Evolutionary conservation across 2,888 invertebrate species (phyloP).

Genomic region (Drosophila acutilabella): DNA sequence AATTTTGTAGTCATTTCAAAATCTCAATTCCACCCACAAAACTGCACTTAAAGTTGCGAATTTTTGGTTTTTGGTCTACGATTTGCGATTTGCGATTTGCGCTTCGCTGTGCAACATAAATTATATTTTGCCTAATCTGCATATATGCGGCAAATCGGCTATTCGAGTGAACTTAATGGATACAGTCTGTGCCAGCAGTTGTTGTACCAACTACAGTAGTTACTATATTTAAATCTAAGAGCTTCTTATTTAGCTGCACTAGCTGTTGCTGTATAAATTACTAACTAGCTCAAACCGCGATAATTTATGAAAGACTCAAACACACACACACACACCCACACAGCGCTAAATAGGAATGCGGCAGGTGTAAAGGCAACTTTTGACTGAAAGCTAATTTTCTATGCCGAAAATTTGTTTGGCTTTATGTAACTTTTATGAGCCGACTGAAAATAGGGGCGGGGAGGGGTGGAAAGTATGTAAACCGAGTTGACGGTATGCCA

Average conservation of each 20-base stretch:
- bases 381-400: slow-evolving; percentile 69
- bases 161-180: neutral
- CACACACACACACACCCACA: slow-evolving; percentile 1
- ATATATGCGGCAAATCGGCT: slow-evolving; percentile 51
- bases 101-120: slow-evolving; percentile 66
- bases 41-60: slow-evolving; percentile 37
- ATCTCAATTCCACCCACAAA: slow-evolving; percentile 1
- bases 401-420: slow-evolving; percentile 62
- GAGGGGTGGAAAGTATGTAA: neutral
- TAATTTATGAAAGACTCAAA: slow-evolving; percentile 25
- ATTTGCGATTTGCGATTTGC: slow-evolving; percentile 17
- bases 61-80: slow-evolving; percentile 16
- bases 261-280: slow-evolving; percentile 52
- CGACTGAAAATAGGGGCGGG: neutral
- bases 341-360: slow-evolving; percentile 13
- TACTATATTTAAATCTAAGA: slow-evolving; percentile 31
- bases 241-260: slow-evolving; percentile 42
- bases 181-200: slow-evolving; percentile 28
- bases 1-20: slow-evolving; percentile 16
- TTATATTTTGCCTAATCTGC: slow-evolving; percentile 73
- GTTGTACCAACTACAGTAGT: slow-evolving; percentile 6
- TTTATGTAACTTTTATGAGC: slow-evolving; percentile 62
- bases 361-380: slow-evolving; percentile 54
- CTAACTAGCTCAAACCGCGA: slow-evolving; percentile 40
- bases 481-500: neutral